Conservation (phyloP, 2,113 vertebrate genomes). For the Lipotes vexillifer region DNA sequence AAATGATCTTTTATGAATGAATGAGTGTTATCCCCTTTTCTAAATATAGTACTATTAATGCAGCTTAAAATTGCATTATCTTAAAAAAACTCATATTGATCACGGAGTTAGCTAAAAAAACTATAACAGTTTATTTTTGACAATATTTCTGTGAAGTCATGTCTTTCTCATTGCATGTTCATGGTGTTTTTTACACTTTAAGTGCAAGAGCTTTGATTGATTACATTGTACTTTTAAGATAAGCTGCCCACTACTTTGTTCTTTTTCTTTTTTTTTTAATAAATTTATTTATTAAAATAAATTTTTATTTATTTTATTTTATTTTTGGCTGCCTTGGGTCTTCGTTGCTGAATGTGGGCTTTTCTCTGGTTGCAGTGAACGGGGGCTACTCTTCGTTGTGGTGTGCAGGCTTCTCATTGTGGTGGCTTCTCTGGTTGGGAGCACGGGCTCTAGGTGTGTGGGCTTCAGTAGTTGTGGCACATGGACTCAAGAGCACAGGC, state of each 20-base stretch:
- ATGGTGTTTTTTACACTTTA: background rate
- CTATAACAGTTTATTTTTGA: background rate
- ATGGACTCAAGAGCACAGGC: too few species aligned
- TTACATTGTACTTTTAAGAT: background rate
- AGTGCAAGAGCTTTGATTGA: background rate
- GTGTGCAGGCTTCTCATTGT: too few species aligned
- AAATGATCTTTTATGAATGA: background rate
- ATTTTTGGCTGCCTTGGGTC: too few species aligned
- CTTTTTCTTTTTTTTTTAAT: too few species aligned
- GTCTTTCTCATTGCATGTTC: background rate
- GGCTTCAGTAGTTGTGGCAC: too few species aligned
- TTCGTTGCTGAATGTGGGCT: too few species aligned
- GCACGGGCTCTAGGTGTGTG: too few species aligned
- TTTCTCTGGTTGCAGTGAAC: too few species aligned
- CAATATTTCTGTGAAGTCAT: background rate
- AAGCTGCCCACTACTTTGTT: background rate
- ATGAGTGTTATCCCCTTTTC: background rate
- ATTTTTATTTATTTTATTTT: too few species aligned
- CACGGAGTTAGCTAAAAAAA: background rate
- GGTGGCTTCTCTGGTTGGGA: too few species aligned
- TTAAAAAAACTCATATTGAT: background rate
- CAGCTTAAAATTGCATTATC: background rate
- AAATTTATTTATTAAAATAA: background rate
- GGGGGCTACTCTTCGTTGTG: too few species aligned
- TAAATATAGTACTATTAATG: background rate